Evolutionary conservation across 2,113 vertebrate genomes (phyloP).

Genomic region (Etia nguti): DNA sequence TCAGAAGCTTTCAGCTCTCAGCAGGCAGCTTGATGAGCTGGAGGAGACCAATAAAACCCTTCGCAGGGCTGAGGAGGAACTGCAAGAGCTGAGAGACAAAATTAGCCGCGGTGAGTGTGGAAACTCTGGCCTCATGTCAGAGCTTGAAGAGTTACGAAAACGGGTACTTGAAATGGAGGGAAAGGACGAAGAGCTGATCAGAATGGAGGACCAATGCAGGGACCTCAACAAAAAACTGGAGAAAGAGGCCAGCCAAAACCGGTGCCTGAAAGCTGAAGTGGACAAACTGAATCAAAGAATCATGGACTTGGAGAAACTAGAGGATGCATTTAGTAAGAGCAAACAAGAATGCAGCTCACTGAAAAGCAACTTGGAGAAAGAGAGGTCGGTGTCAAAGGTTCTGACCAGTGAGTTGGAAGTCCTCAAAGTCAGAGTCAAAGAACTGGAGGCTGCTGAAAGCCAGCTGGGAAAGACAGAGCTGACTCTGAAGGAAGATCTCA

Average conservation of each 20-base stretch:
- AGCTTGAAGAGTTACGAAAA: slow-evolving; percentile 90
- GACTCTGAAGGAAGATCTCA: slow-evolving; percentile 89
- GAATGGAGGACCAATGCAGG: slow-evolving; percentile 92
- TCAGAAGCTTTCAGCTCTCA: slow-evolving; percentile 86
- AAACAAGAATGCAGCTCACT: slow-evolving; percentile 90
- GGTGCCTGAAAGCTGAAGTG: slow-evolving; percentile 84
- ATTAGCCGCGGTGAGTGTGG: slow-evolving; percentile 86
- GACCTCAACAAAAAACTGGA: slow-evolving; percentile 92
- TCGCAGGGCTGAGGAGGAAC: slow-evolving; percentile 88
- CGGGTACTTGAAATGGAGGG: slow-evolving; percentile 94
- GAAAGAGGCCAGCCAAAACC: slow-evolving; percentile 85
- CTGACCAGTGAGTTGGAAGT: slow-evolving; percentile 84
- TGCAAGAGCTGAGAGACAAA: slow-evolving; percentile 90
- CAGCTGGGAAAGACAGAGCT: slow-evolving; percentile 88
- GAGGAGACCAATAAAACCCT: slow-evolving; percentile 93
- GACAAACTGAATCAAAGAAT: slow-evolving; percentile 92
- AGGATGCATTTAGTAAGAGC: slow-evolving; percentile 91
- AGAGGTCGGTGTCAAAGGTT: slow-evolving; percentile 85
- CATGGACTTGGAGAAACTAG: slow-evolving; percentile 89
- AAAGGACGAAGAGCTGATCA: slow-evolving; percentile 92
- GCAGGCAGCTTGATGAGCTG: slow-evolving; percentile 88
- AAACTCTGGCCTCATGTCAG: slow-evolving; percentile 81
- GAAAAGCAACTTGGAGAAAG: slow-evolving; percentile 89
- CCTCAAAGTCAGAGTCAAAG: slow-evolving; percentile 84
- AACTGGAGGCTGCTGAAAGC: slow-evolving; percentile 84